Percentiles rank a stretch among this genome's conserved stretches.
Evolutionary conservation across 2,888 invertebrate genomes (phyloP).

Genomic region (Sepiola atlantica): DNA sequence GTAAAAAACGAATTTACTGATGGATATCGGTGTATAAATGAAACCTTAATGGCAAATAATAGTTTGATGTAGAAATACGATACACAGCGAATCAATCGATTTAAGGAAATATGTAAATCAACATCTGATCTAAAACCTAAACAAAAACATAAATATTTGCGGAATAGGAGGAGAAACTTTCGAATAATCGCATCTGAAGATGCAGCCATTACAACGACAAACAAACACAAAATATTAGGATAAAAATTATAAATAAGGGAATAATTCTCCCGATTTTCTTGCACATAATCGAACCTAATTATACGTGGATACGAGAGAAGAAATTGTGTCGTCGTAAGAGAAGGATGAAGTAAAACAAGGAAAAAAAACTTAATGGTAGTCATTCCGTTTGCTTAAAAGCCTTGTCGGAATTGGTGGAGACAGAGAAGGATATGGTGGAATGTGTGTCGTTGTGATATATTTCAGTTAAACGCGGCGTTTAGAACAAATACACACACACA

Average conservation of each 20-base stretch:
- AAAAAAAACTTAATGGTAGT: neutral
- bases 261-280: neutral
- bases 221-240: neutral
- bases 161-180: no score
- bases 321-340: neutral
- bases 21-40: no score
- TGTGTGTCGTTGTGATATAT: neutral
- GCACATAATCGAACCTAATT: neutral
- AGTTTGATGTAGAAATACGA: no score
- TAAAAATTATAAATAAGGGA: neutral
- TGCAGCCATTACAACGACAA: neutral
- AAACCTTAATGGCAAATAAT: no score
- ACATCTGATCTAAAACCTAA: no score
- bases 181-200: no score
- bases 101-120: no score
- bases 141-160: no score
- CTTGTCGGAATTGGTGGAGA: neutral
- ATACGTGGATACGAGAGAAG: neutral
- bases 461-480: neutral
- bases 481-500: neutral
- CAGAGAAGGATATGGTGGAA: neutral
- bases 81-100: no score
- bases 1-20: no score
- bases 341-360: neutral
- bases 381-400: neutral